Evolutionary conservation across 1,140 invertebrate genomes (phyloP).

Genomic region (Lysiphlebus fabarum): DNA sequence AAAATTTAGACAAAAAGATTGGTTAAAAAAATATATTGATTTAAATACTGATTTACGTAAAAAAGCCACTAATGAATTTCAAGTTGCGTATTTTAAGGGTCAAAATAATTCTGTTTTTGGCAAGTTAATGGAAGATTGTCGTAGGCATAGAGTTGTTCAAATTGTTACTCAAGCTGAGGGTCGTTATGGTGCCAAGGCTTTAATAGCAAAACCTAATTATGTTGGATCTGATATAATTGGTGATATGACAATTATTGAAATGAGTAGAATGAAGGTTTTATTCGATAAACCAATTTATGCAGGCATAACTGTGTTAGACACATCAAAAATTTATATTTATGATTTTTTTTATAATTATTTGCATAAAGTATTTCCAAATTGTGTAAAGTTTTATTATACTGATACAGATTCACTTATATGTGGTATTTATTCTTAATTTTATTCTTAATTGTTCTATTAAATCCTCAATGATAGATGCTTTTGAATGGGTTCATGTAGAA

Average conservation of each 20-base stretch:
- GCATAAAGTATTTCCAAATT: too few relatives aligned
- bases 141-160: not conserved
- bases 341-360: conserved; percentile 1
- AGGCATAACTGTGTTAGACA: not conserved
- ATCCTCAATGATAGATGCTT: too few relatives aligned
- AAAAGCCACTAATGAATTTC: not conserved
- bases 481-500: too few relatives aligned
- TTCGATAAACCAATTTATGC: not conserved
- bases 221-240: not conserved
- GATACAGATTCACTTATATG: too few relatives aligned
- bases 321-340: not conserved
- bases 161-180: not conserved
- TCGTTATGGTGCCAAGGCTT: not conserved
- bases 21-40: not conserved
- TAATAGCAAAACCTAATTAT: not conserved
- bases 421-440: too few relatives aligned
- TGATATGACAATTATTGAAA: not conserved
- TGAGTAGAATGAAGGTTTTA: not conserved
- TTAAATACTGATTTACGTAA: not conserved
- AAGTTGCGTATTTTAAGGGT: not conserved
- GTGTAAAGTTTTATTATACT: too few relatives aligned
- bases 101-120: not conserved
- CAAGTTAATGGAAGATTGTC: not conserved
- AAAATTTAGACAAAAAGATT: conserved; percentile 52
- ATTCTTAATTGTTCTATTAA: too few relatives aligned